Evolutionary conservation across 2,113 vertebrate species (phyloP).

Genomic region (Rhea americana): DNA sequence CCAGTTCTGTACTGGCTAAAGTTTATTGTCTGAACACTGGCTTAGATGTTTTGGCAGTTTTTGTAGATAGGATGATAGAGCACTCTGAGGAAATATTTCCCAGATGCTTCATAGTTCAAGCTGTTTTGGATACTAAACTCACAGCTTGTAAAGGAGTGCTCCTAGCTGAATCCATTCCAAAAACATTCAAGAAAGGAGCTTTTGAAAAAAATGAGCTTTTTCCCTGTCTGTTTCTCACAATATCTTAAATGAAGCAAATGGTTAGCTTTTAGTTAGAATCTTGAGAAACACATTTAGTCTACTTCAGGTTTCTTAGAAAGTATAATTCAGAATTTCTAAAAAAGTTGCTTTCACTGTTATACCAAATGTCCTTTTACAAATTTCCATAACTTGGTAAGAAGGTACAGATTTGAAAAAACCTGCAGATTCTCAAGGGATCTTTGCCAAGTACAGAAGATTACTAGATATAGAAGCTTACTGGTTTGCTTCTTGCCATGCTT

Average conservation of each 20-base stretch:
- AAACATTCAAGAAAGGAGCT: background rate
- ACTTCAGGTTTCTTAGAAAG: background rate
- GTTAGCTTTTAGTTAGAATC: constrained; percentile 1
- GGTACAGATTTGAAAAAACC: background rate
- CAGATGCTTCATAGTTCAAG: background rate
- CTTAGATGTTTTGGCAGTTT: background rate
- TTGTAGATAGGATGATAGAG: background rate
- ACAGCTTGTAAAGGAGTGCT: background rate
- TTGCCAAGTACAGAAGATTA: background rate
- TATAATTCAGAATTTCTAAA: background rate
- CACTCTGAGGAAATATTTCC: background rate
- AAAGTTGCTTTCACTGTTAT: background rate
- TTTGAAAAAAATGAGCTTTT: background rate
- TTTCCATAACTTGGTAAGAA: background rate
- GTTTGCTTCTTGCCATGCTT: background rate
- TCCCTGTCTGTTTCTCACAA: background rate
- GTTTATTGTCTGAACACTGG: background rate
- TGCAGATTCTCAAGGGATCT: background rate
- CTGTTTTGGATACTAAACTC: background rate
- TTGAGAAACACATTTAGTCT: background rate
- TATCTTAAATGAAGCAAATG: background rate
- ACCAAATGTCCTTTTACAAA: background rate
- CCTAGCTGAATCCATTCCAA: background rate
- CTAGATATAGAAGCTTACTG: background rate
- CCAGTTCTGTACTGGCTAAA: background rate